These are phyloP conservation scores for Asbolus verrucosus DNA, from an alignment of 1,140 invertebrate species.

Conservation along the genomic window DNA sequence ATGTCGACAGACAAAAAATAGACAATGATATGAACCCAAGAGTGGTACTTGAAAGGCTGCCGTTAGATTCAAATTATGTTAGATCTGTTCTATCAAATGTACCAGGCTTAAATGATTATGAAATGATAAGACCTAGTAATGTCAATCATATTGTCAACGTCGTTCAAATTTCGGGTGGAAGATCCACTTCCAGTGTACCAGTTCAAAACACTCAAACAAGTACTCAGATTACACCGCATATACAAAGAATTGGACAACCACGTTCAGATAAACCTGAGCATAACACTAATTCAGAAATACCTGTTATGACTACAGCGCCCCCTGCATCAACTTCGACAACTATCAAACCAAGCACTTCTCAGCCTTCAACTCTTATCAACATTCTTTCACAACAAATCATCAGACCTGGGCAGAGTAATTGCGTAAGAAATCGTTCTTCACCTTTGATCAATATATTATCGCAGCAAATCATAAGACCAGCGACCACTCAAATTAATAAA, in stretches of 20 bases:
- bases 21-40: conserved; percentile 45
- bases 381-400: conserved; percentile 62
- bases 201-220: conserved; percentile 61
- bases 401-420: conserved; percentile 51
- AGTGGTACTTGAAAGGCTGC: conserved; percentile 53
- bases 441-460: conserved; percentile 63
- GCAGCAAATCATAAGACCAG: conserved; percentile 61
- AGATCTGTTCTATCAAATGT: conserved; percentile 65
- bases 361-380: conserved; percentile 64
- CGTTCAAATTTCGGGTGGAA: conserved; percentile 68
- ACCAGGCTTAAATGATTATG: conserved; percentile 69
- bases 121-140: conserved; percentile 69
- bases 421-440: conserved; percentile 47
- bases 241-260: conserved; percentile 66
- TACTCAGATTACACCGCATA: conserved; percentile 65
- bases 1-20: background rate
- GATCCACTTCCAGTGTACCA: conserved; percentile 51
- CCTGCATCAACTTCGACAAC: conserved; percentile 57
- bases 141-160: conserved; percentile 71
- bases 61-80: conserved; percentile 39
- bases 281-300: conserved; percentile 58
- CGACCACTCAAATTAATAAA: conserved; percentile 41
- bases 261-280: conserved; percentile 58
- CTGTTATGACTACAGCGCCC: conserved; percentile 54
- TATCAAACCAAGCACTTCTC: conserved; percentile 60